Percentiles rank a stretch among this genome's conserved stretches.
These are phyloP conservation scores for Tiaroga cobitis DNA, from an alignment of 2,797 vertebrate genomes.

Conservation along the genomic window DNA sequence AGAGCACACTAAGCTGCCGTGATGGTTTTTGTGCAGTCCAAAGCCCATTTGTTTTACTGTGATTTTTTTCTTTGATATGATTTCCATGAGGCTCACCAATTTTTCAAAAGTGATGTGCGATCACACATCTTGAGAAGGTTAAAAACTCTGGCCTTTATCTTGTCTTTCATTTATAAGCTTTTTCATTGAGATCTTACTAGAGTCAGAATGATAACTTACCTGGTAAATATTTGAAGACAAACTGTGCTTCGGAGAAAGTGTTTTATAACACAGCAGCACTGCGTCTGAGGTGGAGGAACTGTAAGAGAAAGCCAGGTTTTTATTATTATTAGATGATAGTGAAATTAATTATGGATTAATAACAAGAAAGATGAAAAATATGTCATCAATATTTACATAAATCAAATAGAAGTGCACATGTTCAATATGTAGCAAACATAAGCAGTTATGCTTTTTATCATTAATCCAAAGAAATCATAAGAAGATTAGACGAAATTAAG, in stretches of 20 bases:
- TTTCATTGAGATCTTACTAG: conserved; percentile 18
- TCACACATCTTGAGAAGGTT: neutral
- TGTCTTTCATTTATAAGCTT: conserved; percentile 12
- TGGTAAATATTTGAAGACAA: conserved; percentile 30
- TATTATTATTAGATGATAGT: neutral
- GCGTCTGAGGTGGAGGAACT: neutral
- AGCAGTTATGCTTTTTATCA: neutral
- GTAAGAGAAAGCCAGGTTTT: neutral
- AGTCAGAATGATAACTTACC: conserved; percentile 28
- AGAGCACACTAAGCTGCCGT: neutral
- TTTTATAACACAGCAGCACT: neutral
- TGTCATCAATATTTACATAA: neutral
- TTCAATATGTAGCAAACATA: neutral
- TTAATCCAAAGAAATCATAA: neutral
- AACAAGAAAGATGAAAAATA: neutral
- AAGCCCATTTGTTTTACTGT: conserved; percentile 22
- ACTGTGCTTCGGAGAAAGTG: neutral
- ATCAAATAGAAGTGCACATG: neutral
- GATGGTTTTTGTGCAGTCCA: neutral
- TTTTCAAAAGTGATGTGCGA: conserved; percentile 20
- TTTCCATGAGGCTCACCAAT: conserved; percentile 9
- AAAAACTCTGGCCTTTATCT: conserved; percentile 16
- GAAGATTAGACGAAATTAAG: neutral
- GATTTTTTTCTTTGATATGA: conserved; percentile 13
- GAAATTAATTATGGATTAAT: neutral